phyloP scores from a whole-genome alignment of 2,797 vertebrate genomes.

The Labeo calbasu region DNA sequence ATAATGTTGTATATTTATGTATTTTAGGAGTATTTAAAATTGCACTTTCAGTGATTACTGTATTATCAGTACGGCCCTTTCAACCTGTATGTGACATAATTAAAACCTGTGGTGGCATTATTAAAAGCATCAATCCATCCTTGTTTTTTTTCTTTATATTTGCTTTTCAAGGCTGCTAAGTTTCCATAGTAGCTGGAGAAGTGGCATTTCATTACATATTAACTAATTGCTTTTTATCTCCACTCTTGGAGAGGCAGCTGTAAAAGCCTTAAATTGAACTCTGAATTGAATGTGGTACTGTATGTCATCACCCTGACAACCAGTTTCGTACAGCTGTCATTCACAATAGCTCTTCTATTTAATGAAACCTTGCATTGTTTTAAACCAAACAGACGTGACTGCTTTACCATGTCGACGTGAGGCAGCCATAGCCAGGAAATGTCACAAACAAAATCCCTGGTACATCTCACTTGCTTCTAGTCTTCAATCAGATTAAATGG shows the following conservation, averaged over 20 bases:
- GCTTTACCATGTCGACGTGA: neutral
- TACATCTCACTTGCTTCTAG: neutral
- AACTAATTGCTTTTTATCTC: neutral
- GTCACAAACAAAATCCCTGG: too few species aligned
- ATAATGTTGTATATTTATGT: neutral
- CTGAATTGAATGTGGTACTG: neutral
- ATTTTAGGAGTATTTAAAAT: neutral
- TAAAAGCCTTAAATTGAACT: neutral
- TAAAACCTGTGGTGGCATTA: neutral
- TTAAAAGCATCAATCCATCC: neutral
- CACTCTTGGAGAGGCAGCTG: neutral
- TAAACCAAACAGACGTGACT: neutral
- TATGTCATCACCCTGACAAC: neutral
- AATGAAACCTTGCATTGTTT: neutral
- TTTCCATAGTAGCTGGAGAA: neutral
- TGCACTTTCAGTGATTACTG: neutral
- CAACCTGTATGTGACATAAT: neutral
- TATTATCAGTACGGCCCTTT: neutral
- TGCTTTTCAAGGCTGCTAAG: neutral
- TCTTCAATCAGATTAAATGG: neutral
- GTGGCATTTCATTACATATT: neutral
- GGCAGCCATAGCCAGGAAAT: neutral
- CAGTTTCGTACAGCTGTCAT: neutral
- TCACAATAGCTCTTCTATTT: neutral
- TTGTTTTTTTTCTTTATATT: conserved; percentile 1